Evolutionary conservation across 2,797 vertebrate genomes (phyloP), one percentile per base, ranked within the genome.

Genomic region (Argyrosomus regius): DNA sequence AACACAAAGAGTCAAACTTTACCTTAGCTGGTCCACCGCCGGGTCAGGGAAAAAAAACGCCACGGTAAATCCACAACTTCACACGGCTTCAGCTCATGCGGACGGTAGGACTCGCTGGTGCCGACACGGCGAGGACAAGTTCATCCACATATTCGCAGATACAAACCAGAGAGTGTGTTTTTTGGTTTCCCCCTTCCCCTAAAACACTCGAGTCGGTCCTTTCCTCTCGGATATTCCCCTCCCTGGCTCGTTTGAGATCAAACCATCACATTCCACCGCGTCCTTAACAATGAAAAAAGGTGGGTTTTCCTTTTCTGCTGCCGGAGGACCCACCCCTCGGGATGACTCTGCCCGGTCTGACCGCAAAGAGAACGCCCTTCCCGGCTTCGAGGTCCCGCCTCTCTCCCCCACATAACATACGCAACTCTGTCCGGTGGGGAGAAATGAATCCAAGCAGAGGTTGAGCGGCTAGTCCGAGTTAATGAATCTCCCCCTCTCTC

Each of bases 201-300:
- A 5, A 70, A 59, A 56, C 72, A 66, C 84, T 72, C 58, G 87
- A 65, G 75, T 88, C 75, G 77, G 76, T 89, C 57, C 75, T 85
- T 87, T 87, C 78, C 89, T 87, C 82, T 87, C 80, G 80, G 82
- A 84, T 92, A 83, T 91, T 80, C 83, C 91, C 85, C 91, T 92
- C 91, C 89, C 90, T 82, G 87, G 84, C 77, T 91, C 87, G 90
- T 84, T 39, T 35, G 20, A 87, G 88, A 92, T 94, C 93, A 94
- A 95, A 96, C 93, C 94, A 94, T 94, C 93, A 92, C 95, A 96
- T 96, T 95, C 95, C 95, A 88, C 70, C 90, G 94, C 90, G 91
- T 93, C 91, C 92, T 91, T 92, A 95, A 96, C 95, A 96, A 96
- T 96, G 95, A 93, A 94, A 93, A 93, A 95, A 95, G 92, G 94